Evolutionary conservation across 2,113 vertebrate genomes (phyloP), one percentile per base, ranked within the genome.

Genomic region (Toxostoma redivivum): DNA sequence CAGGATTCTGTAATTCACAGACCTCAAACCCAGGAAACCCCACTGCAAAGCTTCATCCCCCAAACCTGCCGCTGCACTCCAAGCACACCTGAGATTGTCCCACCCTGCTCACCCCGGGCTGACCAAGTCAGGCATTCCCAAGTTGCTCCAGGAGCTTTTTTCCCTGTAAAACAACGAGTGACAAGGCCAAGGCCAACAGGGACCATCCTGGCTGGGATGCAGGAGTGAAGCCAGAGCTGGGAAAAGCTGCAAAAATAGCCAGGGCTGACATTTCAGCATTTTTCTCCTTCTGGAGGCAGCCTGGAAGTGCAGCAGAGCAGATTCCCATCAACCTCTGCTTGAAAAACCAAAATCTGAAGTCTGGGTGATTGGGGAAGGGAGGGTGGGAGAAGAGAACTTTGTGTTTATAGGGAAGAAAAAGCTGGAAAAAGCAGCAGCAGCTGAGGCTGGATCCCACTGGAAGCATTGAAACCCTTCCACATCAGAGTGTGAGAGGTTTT

Each of bases 41-140:
- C 88, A 72, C 57, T 6, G 17, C 61, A 23, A 65, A 72, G 28
- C 3, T 44, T 7, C 9, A 2, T 7, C 24, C 40, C 60, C 71
- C 45, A 42, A 50, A 28, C 0, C 19, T 40, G 38, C 18, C 4
- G 1, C 0, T 0, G 14, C n/a, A 47, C 77, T 56, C 62, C 72
- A 42, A 79, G 33, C 45, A 45, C 0, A 0, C 54, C 5, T 50
- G 69, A 56, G 81, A 33, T 61, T 24, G 58, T 83, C 86, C 21
- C 60, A 13, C 21, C 20, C 60, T 2, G 0, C 11, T 51, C 80
- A 56, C n/a, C 44, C 45, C 4, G 8, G 37, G 17, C 44, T 57
- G 79, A 50, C 64, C 80, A 45, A 25, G 11, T 15, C 20, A 70
- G 79, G 56, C 37, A 31, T 37, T 60, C 27, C 25, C 70, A 84